Conservation (phyloP, 2,113 vertebrate species). For the Philantomba maxwellii region DNA sequence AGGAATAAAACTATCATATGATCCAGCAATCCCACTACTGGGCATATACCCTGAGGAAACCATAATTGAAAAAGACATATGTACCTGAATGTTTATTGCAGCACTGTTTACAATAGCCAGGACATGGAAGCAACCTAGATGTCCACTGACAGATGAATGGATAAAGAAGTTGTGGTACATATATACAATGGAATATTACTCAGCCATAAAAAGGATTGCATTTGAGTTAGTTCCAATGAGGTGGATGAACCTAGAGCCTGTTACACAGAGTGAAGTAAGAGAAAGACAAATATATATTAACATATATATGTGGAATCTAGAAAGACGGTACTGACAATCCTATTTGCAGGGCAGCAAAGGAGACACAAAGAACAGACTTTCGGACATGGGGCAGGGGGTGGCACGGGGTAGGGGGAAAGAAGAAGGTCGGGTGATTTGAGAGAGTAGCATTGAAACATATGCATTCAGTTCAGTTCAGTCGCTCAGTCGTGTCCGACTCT, state of each 20-base stretch:
- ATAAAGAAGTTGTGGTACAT: background rate
- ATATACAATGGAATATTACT: background rate
- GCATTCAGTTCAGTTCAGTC: too few relatives aligned
- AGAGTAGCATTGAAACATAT: background rate
- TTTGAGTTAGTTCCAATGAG: background rate
- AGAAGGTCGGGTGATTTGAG: background rate
- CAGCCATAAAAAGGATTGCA: background rate
- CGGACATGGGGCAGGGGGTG: fast-evolving
- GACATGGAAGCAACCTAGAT: background rate
- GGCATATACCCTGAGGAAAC: background rate
- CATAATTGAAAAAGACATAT: background rate
- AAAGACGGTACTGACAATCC: background rate
- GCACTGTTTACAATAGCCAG: background rate
- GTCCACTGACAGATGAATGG: background rate
- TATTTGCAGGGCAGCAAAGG: background rate
- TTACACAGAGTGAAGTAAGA: background rate
- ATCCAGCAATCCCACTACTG: background rate
- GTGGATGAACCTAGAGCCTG: background rate
- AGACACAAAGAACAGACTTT: background rate
- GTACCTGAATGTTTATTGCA: background rate
- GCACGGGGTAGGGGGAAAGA: fast-evolving
- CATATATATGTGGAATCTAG: background rate
- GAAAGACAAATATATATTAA: background rate
- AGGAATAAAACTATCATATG: background rate
- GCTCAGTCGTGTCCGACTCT: too few relatives aligned